phyloP scores from a whole-genome alignment of 2,113 vertebrate species.

The Poeciliopsis occidentalis region DNA sequence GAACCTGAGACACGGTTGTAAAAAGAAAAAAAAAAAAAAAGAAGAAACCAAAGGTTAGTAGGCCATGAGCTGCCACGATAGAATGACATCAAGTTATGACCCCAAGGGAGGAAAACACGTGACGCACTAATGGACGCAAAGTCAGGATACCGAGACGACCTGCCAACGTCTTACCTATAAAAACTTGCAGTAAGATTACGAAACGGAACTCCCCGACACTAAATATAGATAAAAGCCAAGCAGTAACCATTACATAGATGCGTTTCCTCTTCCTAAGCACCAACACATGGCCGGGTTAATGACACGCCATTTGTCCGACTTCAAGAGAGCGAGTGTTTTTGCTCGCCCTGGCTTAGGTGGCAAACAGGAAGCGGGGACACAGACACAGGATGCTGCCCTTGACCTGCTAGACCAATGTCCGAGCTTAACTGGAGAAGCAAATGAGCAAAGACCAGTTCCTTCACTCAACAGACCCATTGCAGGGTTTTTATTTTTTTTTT shows the following conservation, averaged over 20 bases:
- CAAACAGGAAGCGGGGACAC: conserved; percentile 70
- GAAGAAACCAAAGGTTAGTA: conserved; percentile 1
- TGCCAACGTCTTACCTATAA: conserved; percentile 37
- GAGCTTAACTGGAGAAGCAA: conserved; percentile 47
- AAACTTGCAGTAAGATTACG: conserved; percentile 42
- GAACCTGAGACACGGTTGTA: conserved; percentile 80
- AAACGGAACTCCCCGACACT: conserved; percentile 55
- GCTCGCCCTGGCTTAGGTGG: conserved; percentile 37
- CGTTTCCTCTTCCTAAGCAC: conserved; percentile 71
- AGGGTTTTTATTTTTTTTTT: background rate
- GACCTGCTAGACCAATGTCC: conserved; percentile 14
- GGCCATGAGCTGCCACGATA: background rate
- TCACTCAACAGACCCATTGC: background rate
- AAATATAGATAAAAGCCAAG: conserved; percentile 61
- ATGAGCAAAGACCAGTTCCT: background rate
- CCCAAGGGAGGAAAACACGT: conserved; percentile 14
- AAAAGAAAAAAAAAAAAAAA: background rate
- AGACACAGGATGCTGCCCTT: conserved; percentile 57
- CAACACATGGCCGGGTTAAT: conserved; percentile 67
- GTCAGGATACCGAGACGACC: conserved; percentile 47
- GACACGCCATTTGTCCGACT: conserved; percentile 42
- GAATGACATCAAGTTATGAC: background rate
- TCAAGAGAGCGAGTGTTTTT: conserved; percentile 35
- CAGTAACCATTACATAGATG: conserved; percentile 60
- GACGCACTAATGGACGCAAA: conserved; percentile 36